Evolutionary conservation across 2,888 invertebrate genomes (phyloP), one percentile per base, ranked within the genome.

Genomic region (Melanophora roralis): DNA sequence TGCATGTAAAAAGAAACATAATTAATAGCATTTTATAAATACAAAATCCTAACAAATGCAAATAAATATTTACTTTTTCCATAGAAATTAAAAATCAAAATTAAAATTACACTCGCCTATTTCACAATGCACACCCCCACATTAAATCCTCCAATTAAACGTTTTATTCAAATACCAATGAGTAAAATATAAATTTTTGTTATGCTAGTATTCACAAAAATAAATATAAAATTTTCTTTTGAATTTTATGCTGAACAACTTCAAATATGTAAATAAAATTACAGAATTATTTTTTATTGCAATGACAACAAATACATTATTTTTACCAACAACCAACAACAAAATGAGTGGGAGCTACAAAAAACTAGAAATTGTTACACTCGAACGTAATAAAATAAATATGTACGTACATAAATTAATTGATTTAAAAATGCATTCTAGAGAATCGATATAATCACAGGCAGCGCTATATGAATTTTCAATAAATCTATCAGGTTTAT

Each of bases 221-320:
- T 27, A 6, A 27, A 27, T 27, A 5, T 27, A 27, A n/a, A n/a
- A n/a, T n/a, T 27, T 27, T 27, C 4, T 27, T 5, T 27, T 27
- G 3, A 27, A 5, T 27, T 49, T 49, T 40, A 60, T 49, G 9
- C 27, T 72, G 43, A 40, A 27, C 38, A 76, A 62, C 53, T 60
- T n/a, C n/a, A n/a, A n/a, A n/a, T n/a, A n/a, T n/a, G 51, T 51
- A 60, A 51, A 60, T 36, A 55, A 57, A 64, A 49, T 38, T 43
- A 59, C 64, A 65, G 69, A 79, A 64, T 65, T 79, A 59, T 65
- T 59, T 74, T 74, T 79, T 74, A 79, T 79, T 45, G 65, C 68
- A 71, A 53, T 59, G 69, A 59, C 69, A 69, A 43, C 27, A 69
- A 49, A 51, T 53, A 57, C 62, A 79, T 69, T 69, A 74, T 36